Base-by-base conservation (phyloP, 2,888 invertebrate species). In the Leucophenga maculata region DNA sequence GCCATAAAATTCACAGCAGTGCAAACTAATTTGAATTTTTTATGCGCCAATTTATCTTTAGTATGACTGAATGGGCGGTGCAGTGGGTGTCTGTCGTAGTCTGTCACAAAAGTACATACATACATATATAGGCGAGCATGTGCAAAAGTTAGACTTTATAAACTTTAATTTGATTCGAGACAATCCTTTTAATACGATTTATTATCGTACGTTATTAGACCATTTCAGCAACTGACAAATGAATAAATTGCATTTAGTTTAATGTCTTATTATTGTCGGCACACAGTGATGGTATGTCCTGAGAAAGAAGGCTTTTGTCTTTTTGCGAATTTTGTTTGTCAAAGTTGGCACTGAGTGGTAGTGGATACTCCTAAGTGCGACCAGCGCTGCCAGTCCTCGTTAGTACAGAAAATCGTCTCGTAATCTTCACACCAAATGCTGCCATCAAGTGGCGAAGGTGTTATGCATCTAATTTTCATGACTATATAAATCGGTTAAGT, bases 1-100 rank as follows among this genome's bases (percentile, higher is more conserved):
- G 73, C 70, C 76, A 85, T 84, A 81, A 85, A 82, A 72, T 74
- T 72, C 83, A 77, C 79, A 79, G 80, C 80, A 75, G 74, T 73
- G 73, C 70, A 70, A 72, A 65, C 48, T 48, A 14, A 48, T 26
- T 75, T 67, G 46, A 65, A 77, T 69, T 68, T n/a, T 74, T 71
- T 72, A 73, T 74, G 74, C 74, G 16, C 8, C 32, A 50, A 50
- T 50, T n/a, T 16, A n/a, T 14, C 50, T n/a, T 46, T 46, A 46
- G 31, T 20, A 26, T 31, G 31, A 20, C 32, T 69, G 18, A 62
- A 46, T 22, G 22, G 16, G 46, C 31, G 69, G 68, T 71, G 72
- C 11, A 39, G 39, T 39, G 39, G 39, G 8, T 39, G 39, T 8
- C 11, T 9, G 8, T 39, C 39, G 8, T 39, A 8, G 39, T 26